These are phyloP conservation scores for Rhinella marina DNA, from an alignment of 2,797 vertebrate genomes.

Conservation along the genomic window DNA sequence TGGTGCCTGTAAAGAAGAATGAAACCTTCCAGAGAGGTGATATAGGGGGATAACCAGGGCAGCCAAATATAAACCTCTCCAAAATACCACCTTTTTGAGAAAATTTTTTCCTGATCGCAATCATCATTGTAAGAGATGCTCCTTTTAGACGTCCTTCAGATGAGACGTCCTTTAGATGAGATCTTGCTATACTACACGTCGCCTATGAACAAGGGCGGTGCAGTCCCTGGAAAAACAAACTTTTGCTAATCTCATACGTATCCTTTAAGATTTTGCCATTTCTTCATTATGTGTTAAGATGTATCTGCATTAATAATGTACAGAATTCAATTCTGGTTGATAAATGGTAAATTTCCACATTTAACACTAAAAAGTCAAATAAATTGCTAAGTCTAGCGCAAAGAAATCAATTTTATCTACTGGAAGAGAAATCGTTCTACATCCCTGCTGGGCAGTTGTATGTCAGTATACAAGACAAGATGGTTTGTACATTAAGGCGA, in stretches of 20 bases:
- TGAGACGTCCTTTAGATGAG: too few species aligned
- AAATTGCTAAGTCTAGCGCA: background rate
- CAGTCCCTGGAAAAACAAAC: background rate
- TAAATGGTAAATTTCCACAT: slow-evolving; percentile 4
- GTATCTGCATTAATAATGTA: background rate
- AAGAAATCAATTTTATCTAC: slow-evolving; percentile 12
- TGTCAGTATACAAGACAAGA: background rate
- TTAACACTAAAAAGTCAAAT: background rate
- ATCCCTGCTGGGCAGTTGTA: background rate
- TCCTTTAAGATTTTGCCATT: background rate
- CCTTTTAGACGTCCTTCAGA: background rate
- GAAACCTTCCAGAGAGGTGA: too few species aligned
- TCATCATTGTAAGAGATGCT: too few species aligned
- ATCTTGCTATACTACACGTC: background rate
- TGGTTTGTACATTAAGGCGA: slow-evolving; percentile 3
- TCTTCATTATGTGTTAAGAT: background rate
- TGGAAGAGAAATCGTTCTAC: background rate
- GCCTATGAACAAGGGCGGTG: background rate
- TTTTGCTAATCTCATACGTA: background rate
- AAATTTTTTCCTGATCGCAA: too few species aligned
- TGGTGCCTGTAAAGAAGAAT: too few species aligned
- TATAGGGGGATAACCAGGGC: too few species aligned
- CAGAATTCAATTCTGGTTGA: background rate
- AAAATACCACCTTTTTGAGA: too few species aligned
- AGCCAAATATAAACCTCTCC: too few species aligned